These are phyloP conservation scores for Chiroxiphia lanceolata DNA, from an alignment of 2,797 vertebrate species.

Conservation along the genomic window DNA sequence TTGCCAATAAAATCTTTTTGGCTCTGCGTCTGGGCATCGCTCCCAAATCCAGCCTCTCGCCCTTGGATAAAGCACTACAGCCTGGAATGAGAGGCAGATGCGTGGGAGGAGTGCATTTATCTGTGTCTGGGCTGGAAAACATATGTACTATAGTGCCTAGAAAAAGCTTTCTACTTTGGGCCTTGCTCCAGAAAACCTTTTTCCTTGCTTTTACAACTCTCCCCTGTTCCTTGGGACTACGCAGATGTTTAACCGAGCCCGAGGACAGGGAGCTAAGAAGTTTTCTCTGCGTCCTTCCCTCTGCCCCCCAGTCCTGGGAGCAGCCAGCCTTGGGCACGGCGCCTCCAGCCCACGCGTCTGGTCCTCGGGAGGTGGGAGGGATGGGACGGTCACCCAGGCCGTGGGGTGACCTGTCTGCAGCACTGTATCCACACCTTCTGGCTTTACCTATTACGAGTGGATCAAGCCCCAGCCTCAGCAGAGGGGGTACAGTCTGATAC, in stretches of 20 bases:
- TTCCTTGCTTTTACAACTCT: neutral
- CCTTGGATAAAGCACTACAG: neutral
- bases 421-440: neutral
- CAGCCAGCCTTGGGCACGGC: rapidly evolving
- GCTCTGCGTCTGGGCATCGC: neutral
- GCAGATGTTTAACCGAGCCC: neutral
- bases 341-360: no score
- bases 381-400: neutral
- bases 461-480: neutral
- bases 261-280: neutral
- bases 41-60: neutral
- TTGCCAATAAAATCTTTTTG: neutral
- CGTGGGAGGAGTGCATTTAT: neutral
- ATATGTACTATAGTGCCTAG: neutral
- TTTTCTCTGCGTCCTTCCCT: neutral
- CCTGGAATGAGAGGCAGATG: neutral
- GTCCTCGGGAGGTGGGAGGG: rapidly evolving
- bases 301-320: neutral
- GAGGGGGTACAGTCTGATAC: neutral
- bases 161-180: neutral
- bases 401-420: neutral
- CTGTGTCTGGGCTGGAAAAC: slow-evolving; percentile 17
- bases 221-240: neutral
- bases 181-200: slow-evolving; percentile 21
- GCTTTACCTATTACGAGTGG: rapidly evolving